Conservation (phyloP, 1,140 invertebrate species). For the Acyrthosiphon pisum region DNA sequence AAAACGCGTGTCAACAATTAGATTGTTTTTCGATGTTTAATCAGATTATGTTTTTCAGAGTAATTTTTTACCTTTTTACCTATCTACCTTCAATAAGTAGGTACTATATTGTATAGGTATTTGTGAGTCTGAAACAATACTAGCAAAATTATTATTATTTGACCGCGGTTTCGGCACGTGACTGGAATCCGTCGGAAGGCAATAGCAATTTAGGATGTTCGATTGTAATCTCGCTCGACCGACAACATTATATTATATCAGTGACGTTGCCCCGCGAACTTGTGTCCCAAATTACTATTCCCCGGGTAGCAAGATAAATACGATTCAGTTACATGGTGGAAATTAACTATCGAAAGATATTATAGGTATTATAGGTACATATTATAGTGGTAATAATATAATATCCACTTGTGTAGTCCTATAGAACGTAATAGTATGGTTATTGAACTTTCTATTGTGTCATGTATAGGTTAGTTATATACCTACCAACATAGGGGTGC, state of each 20-base stretch:
- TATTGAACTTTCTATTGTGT: background rate
- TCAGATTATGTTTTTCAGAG: background rate
- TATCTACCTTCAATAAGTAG: background rate
- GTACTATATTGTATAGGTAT: background rate
- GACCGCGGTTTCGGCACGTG: background rate
- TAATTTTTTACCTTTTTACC: background rate
- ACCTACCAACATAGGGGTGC: background rate
- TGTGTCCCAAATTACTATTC: constrained; percentile 6
- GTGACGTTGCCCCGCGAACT: background rate
- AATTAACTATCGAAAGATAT: background rate
- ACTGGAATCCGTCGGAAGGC: background rate
- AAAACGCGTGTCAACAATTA: background rate
- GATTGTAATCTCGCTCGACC: background rate
- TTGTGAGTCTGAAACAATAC: background rate
- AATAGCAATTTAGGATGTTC: background rate
- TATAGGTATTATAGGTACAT: no score
- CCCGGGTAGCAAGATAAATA: background rate
- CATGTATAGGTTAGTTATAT: background rate
- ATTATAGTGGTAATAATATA: background rate
- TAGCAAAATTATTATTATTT: background rate
- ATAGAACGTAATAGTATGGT: background rate
- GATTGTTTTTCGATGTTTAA: background rate
- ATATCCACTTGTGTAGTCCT: background rate
- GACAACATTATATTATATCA: constrained; percentile 17
- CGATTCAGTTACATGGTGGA: background rate